Percentiles rank a stretch among this genome's conserved stretches.
phyloP scores from a whole-genome alignment of 2,797 vertebrate genomes.

The Acrossocheilus fasciatus region DNA sequence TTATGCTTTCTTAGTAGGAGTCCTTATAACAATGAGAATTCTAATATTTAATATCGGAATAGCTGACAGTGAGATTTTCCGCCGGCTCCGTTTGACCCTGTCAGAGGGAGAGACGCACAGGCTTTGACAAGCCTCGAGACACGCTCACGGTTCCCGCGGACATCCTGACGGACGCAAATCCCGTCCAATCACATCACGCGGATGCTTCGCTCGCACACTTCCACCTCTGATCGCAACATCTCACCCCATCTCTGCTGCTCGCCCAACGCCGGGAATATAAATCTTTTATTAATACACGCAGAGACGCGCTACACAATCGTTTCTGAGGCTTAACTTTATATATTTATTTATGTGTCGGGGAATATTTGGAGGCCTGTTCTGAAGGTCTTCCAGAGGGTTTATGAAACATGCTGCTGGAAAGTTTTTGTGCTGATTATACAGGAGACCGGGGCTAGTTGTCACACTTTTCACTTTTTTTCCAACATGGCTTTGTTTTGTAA shows the following conservation, averaged over 20 bases:
- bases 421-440: not conserved
- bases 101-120: slow-evolving; percentile 70
- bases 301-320: slow-evolving; percentile 49
- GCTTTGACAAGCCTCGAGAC: slow-evolving; percentile 69
- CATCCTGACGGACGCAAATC: slow-evolving; percentile 78
- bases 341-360: slow-evolving; percentile 44
- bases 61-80: slow-evolving; percentile 79
- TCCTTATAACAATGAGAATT: slow-evolving; percentile 82
- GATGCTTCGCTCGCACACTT: slow-evolving; percentile 51
- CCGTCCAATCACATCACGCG: slow-evolving; percentile 75
- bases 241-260: slow-evolving; percentile 23
- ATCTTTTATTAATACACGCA: slow-evolving; percentile 47
- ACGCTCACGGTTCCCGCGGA: slow-evolving; percentile 34
- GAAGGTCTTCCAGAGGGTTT: not conserved
- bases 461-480: not conserved
- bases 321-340: slow-evolving; percentile 42
- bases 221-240: slow-evolving; percentile 42
- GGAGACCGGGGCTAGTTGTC: slow-evolving; percentile 1
- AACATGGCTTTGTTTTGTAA: not conserved
- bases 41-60: slow-evolving; percentile 83
- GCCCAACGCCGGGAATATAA: slow-evolving; percentile 17
- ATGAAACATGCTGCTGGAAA: not conserved
- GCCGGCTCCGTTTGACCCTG: slow-evolving; percentile 65
- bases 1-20: slow-evolving; percentile 79
- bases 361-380: slow-evolving; percentile 38